Percentiles rank a stretch among this genome's conserved stretches.
Evolutionary conservation across 2,888 invertebrate genomes (phyloP).

Genomic region (Drosophila vallismaia): DNA sequence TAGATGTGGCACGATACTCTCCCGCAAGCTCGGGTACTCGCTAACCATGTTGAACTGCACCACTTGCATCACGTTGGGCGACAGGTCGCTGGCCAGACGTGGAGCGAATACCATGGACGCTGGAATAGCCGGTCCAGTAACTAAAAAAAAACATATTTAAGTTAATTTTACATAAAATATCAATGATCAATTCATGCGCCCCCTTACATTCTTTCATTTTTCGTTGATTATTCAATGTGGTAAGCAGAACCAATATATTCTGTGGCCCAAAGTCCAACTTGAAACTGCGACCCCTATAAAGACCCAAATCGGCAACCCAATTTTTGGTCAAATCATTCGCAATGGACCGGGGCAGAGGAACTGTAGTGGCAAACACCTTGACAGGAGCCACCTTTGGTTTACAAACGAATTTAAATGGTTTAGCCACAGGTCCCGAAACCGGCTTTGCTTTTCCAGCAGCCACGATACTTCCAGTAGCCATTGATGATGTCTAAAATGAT

Average conservation of each 20-base stretch:
- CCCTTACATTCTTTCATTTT: conserved; percentile 48
- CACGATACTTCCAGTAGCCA: conserved; percentile 44
- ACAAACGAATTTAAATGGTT: conserved; percentile 70
- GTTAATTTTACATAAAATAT: neutral
- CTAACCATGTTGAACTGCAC: conserved; percentile 76
- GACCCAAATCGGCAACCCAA: conserved; percentile 85
- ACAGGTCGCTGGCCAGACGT: conserved; percentile 75
- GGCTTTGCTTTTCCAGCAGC: conserved; percentile 14
- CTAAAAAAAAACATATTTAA: neutral
- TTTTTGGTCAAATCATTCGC: conserved; percentile 76
- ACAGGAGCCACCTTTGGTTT: conserved; percentile 84
- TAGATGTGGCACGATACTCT: conserved; percentile 87
- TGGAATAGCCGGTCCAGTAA: conserved; percentile 34
- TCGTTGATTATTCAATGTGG: conserved; percentile 80
- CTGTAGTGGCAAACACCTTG: conserved; percentile 82
- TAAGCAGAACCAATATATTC: conserved; percentile 85
- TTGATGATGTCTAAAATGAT: conserved; percentile 54
- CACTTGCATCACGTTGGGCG: conserved; percentile 72
- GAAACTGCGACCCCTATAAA: conserved; percentile 87
- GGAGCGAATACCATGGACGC: conserved; percentile 66
- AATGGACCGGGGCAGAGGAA: conserved; percentile 83
- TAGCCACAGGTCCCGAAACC: neutral
- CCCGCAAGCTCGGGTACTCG: conserved; percentile 82
- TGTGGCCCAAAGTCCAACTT: conserved; percentile 91
- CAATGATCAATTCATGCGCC: neutral